phyloP scores from a whole-genome alignment of 2,113 vertebrate species.

The Manacus vitellinus region DNA sequence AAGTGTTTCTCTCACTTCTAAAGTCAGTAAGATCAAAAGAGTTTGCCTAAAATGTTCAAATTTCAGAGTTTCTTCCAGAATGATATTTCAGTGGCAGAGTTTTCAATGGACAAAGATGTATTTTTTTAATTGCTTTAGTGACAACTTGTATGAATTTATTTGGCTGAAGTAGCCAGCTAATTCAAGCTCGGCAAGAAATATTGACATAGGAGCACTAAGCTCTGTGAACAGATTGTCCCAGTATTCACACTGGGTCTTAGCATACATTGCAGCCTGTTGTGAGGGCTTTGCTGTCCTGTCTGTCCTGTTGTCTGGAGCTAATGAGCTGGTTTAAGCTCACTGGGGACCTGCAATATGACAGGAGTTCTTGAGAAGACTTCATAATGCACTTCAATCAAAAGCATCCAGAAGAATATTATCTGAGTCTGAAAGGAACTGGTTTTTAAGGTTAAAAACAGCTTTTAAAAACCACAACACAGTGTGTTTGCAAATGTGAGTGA shows the following conservation, averaged over 20 bases:
- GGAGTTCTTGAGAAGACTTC: not conserved
- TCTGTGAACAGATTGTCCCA: not conserved
- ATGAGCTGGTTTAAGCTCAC: not conserved
- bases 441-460: not conserved
- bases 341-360: not conserved
- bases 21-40: not conserved
- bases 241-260: not conserved
- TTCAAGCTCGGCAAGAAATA: not conserved
- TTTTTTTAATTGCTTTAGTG: not conserved
- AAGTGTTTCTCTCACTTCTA: not conserved
- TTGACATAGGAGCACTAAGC: not conserved
- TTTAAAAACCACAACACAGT: not conserved
- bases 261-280: not conserved
- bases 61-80: not conserved
- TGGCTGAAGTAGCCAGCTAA: not conserved
- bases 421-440: not conserved
- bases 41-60: not conserved
- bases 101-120: not conserved
- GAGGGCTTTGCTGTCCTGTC: conserved; percentile 15
- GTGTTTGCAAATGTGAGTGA: not conserved
- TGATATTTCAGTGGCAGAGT: not conserved
- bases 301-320: conserved; percentile 1
- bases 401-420: not conserved
- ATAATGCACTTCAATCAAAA: not conserved
- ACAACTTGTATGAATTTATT: not conserved